Percentiles rank a stretch among this genome's conserved stretches.
Evolutionary conservation across 2,113 vertebrate genomes (phyloP).

Genomic region (Bubo scandiacus): DNA sequence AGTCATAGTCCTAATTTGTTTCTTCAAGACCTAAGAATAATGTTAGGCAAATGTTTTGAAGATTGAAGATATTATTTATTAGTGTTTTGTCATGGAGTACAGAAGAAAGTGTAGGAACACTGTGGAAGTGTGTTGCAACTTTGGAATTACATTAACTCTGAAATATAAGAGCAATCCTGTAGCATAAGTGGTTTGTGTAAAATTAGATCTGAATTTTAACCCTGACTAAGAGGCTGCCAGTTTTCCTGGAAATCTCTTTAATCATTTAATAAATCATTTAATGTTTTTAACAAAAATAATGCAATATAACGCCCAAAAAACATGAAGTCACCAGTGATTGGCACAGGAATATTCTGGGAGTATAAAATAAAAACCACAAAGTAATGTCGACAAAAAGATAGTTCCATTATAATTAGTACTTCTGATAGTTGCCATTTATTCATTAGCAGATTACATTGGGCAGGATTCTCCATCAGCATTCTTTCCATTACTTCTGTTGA

Average conservation of each 20-base stretch:
- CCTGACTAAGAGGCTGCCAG: not conserved
- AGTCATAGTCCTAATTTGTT: not conserved
- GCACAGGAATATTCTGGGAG: not conserved
- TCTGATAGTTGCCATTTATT: not conserved
- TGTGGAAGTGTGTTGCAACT: not conserved
- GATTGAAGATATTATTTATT: not conserved
- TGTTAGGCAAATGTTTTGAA: not conserved
- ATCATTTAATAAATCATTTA: not conserved
- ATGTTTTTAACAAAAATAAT: not conserved
- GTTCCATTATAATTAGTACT: not conserved
- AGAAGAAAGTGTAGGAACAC: not conserved
- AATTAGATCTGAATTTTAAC: not conserved
- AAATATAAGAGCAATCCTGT: not conserved
- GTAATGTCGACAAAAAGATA: not conserved
- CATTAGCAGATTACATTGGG: not conserved
- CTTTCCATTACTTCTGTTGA: not conserved
- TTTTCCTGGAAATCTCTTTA: not conserved
- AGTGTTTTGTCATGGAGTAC: not conserved
- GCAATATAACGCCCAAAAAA: not conserved
- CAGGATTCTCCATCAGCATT: not conserved
- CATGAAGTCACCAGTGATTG: not conserved
- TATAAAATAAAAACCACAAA: not conserved
- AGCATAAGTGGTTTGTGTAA: not conserved
- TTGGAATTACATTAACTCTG: not conserved
- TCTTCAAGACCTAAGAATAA: not conserved